A percentile compares a stretch with the other conserved stretches of the same genome.
Evolutionary conservation across 2,797 vertebrate species (phyloP).

Genomic region (Thaleichthys pacificus): DNA sequence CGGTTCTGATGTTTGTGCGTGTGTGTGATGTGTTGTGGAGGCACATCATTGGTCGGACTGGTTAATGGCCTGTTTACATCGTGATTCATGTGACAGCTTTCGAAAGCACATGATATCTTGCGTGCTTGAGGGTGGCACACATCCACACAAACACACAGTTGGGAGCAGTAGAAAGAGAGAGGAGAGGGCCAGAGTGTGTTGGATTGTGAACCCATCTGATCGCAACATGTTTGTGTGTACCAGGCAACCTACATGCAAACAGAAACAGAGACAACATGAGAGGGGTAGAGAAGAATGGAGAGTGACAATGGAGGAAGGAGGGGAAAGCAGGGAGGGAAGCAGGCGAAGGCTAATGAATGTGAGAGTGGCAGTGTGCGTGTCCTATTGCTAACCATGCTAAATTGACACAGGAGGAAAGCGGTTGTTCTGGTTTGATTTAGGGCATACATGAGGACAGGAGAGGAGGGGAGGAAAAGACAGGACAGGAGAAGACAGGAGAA

Average conservation of each 20-base stretch:
- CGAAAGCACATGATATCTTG: conserved; percentile 25
- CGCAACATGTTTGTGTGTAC: too few species aligned
- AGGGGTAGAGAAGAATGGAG: not conserved
- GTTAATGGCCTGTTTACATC: conserved; percentile 46
- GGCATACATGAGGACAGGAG: too few species aligned
- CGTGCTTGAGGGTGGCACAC: conserved; percentile 13
- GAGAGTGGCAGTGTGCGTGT: too few species aligned
- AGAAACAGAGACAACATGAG: not conserved
- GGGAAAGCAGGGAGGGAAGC: not conserved
- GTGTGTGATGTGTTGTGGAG: conserved; percentile 20
- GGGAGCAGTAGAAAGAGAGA: too few species aligned
- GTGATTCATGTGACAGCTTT: conserved; percentile 13
- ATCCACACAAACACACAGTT: not conserved
- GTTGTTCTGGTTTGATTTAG: too few species aligned
- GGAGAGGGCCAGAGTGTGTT: too few species aligned
- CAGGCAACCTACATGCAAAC: not conserved
- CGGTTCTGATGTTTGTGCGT: not conserved
- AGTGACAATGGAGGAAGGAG: too few species aligned
- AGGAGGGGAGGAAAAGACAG: not conserved
- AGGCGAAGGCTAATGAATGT: conserved; percentile 9
- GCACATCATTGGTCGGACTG: conserved; percentile 47
- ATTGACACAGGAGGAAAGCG: too few species aligned
- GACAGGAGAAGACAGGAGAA: not conserved
- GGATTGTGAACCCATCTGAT: too few species aligned
- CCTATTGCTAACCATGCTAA: too few species aligned